Percentiles rank a stretch among this genome's conserved stretches.
Evolutionary conservation across 1,140 invertebrate genomes (phyloP).

Genomic region (Microplitis demolitor): DNA sequence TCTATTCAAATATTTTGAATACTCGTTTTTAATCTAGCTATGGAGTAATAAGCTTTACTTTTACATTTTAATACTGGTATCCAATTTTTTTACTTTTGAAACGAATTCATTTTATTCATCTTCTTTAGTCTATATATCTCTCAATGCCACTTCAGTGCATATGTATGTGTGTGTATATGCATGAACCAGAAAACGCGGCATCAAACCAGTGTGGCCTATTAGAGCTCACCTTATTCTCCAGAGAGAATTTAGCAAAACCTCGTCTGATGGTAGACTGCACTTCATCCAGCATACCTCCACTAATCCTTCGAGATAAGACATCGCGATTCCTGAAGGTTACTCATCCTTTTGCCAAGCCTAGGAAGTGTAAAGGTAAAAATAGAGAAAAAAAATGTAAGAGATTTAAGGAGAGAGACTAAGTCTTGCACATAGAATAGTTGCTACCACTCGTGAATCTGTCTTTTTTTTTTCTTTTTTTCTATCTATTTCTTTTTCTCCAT

Average conservation of each 20-base stretch:
- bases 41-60: no score
- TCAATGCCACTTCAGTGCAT: no score
- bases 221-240: constrained; percentile 41
- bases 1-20: no score
- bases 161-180: no score
- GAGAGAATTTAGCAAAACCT: constrained; percentile 42
- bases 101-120: no score
- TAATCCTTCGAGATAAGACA: constrained; percentile 49
- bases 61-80: no score
- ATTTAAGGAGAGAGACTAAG: not conserved
- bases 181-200: constrained; percentile 1
- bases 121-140: no score
- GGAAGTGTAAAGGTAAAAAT: not conserved
- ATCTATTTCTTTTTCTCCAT: not conserved
- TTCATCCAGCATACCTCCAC: constrained; percentile 41
- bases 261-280: constrained; percentile 33
- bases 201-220: constrained; percentile 25
- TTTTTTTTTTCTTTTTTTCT: not conserved
- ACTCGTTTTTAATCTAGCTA: no score
- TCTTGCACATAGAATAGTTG: constrained; percentile 6
- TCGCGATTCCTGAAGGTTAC: constrained; percentile 42
- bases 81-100: no score
- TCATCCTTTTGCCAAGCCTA: constrained; percentile 4
- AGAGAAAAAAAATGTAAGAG: not conserved
- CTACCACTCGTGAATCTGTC: constrained; percentile 6